Percentiles rank a stretch among this genome's conserved stretches.
phyloP scores from a whole-genome alignment of 2,888 invertebrate species.

The Leucozona laternaria region DNA sequence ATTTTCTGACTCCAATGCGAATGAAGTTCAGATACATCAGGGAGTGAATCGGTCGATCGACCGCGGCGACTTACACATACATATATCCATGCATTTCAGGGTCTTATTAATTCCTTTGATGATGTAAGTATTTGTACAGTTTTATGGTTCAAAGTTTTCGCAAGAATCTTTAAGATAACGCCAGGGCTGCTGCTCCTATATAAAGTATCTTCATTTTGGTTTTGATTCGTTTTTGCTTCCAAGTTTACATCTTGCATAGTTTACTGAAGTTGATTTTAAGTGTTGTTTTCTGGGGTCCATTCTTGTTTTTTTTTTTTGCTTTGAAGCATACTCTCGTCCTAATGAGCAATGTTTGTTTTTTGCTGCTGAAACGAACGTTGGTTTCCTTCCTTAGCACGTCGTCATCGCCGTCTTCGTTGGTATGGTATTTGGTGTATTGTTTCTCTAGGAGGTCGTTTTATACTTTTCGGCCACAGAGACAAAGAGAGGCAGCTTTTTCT shows the following conservation, averaged over 20 bases:
- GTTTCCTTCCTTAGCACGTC: neutral
- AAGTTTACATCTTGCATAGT: conserved; percentile 55
- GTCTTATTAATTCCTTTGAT: conserved; percentile 27
- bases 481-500: conserved; percentile 19
- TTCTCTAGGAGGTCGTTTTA: conserved; percentile 12
- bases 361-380: neutral
- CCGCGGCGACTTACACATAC: neutral
- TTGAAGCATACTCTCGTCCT: conserved; percentile 10
- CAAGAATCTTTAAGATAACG: conserved; percentile 63
- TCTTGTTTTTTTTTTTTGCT: conserved; percentile 11
- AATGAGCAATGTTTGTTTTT: conserved; percentile 67
- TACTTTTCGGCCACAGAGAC: conserved; percentile 34
- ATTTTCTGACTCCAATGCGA: conserved; percentile 33
- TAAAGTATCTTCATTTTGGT: conserved; percentile 32
- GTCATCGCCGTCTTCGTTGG: neutral
- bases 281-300: conserved; percentile 4
- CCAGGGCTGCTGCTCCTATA: neutral
- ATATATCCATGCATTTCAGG: conserved; percentile 52
- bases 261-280: conserved; percentile 48
- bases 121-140: conserved; percentile 42
- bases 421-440: conserved; percentile 1
- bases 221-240: conserved; percentile 17
- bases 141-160: conserved; percentile 70
- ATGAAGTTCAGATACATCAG: neutral
- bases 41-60: neutral